Evolutionary conservation across 1,140 invertebrate genomes (phyloP), one percentile per base, ranked within the genome.

Genomic region (Euglossa dilemma): DNA sequence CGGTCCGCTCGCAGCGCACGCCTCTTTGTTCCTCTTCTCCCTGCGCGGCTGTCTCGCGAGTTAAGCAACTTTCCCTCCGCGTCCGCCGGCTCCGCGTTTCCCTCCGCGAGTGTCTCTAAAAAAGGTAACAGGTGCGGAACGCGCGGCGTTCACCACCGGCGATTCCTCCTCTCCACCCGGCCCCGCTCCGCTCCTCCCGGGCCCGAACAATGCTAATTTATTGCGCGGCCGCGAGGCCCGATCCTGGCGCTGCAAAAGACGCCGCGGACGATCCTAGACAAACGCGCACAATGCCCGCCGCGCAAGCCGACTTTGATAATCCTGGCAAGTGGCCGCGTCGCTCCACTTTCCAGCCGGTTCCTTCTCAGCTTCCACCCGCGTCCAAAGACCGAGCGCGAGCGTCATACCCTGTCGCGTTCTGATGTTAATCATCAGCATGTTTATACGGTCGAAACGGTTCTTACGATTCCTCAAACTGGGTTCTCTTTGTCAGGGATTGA

Each of bases 111-210:
- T 69, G 70, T 47, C 79, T 80, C 87, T 88, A 56, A 88, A 90
- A 90, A 89, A 90, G 89, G 85, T 89, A 90, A 89, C 89, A 90
- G 89, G 89, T 90, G 89, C 87, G 76, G 86, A 84, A 77, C 80
- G 80, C 77, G 52, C 50, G 71, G 25, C 71, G 52, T 25, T 67
- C 70, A 78, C 69, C 78, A 61, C 23, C 73, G 84, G 72, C 73
- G 59, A 85, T 66, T n/a, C 28, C 54, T 84, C 71, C 36, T 12
- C 63, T 16, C 6, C 12, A 9, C 54, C 6, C 0, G 43, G 25
- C 50, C 25, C 66, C 45, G 52, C 23, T 66, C n/a, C 59, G 52
- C 43, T 52, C 47, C 12, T 36, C 23, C 54, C 54, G 23, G 4
- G 16, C 6, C 23, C 83, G 79, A 72, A 87, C 85, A 87, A 86